A percentile compares a stretch with the other conserved stretches of the same genome.
Evolutionary conservation across 2,888 invertebrate genomes (phyloP).

Genomic region (Cinara cedri): DNA sequence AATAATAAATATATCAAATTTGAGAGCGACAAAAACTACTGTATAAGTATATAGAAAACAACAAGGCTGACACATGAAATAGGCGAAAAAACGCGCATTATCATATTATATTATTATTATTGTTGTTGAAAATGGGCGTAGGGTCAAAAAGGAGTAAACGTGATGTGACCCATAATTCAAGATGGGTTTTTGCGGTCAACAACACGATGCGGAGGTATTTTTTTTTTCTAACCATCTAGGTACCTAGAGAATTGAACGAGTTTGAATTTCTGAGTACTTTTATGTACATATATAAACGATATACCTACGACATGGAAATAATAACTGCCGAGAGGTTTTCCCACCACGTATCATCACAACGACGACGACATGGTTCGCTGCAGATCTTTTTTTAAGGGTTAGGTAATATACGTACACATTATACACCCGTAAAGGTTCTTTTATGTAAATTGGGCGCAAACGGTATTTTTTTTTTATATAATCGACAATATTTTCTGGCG

Average conservation of each 20-base stretch:
- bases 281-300: not conserved
- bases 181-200: slow-evolving; percentile 18
- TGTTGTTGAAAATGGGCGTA: not conserved
- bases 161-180: slow-evolving; percentile 36
- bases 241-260: slow-evolving; percentile 35
- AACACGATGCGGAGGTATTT: not conserved
- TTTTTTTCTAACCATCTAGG: not conserved
- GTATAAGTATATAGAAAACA: not conserved
- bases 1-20: too few species aligned
- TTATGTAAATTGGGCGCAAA: not conserved
- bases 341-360: not conserved
- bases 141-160: slow-evolving; percentile 29
- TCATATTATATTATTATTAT: not conserved
- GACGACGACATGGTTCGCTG: not conserved
- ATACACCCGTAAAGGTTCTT: not conserved
- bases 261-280: slow-evolving; percentile 36
- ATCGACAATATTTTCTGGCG: not conserved
- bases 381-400: not conserved
- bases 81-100: not conserved
- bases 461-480: not conserved
- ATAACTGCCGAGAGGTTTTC: slow-evolving; percentile 36
- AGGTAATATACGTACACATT: not conserved
- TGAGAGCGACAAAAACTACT: too few species aligned
- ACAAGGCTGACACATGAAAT: not conserved
- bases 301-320: slow-evolving; percentile 10